Evolutionary conservation across 2,888 invertebrate species (phyloP).

Genomic region (Petrolisthes manimaculis): DNA sequence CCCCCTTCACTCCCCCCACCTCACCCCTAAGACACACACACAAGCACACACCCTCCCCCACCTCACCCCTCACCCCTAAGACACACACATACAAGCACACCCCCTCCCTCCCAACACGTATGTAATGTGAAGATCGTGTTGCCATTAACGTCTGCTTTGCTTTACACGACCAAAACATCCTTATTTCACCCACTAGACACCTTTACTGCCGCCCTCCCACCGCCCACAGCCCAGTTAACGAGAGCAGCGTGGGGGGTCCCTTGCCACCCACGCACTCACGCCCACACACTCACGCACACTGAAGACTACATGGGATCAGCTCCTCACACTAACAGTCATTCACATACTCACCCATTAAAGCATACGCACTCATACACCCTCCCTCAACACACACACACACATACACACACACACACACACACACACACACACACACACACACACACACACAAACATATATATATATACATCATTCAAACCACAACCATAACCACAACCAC

Average conservation of each 20-base stretch:
- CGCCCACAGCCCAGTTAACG: slow-evolving; percentile 17
- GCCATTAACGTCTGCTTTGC: slow-evolving; percentile 53
- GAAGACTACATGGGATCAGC: too few species aligned
- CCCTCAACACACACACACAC: background rate
- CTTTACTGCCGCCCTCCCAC: slow-evolving; percentile 46
- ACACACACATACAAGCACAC: background rate
- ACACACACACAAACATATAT: background rate
- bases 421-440: background rate
- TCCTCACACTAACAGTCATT: too few species aligned
- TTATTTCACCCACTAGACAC: slow-evolving; percentile 51
- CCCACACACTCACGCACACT: background rate
- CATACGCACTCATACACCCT: background rate
- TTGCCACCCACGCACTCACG: slow-evolving; percentile 3
- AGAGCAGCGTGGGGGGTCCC: slow-evolving; percentile 41
- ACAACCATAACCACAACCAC: too few species aligned
- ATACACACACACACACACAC: background rate
- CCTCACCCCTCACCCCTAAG: background rate
- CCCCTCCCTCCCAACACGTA: slow-evolving; percentile 8
- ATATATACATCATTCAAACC: too few species aligned
- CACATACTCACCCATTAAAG: background rate
- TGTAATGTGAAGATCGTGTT: slow-evolving; percentile 46
- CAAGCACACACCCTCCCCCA: background rate
- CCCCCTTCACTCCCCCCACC: background rate
- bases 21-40: too few species aligned
- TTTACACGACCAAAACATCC: slow-evolving; percentile 53